Evolutionary conservation across 2,888 invertebrate species (phyloP).

Genomic region (Nymphalis c-album): DNA sequence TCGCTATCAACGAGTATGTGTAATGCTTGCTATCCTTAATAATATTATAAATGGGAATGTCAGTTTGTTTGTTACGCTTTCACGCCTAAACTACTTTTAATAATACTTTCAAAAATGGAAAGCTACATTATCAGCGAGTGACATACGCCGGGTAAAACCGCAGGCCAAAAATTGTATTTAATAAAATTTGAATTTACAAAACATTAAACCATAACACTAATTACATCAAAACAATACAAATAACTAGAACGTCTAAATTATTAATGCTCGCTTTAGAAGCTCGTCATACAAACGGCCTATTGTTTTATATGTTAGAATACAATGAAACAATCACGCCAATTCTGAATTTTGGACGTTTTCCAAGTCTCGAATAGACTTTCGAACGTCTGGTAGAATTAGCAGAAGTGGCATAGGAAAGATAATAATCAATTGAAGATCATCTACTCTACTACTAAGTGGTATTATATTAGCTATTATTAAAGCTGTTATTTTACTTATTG

Average conservation of each 20-base stretch:
- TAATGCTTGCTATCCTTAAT: too few relatives aligned
- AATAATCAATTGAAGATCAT: too few relatives aligned
- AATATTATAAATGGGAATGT: too few relatives aligned
- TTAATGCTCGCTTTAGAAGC: slow-evolving; percentile 10
- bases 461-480: not conserved
- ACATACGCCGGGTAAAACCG: too few relatives aligned
- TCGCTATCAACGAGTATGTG: too few relatives aligned
- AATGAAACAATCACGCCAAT: slow-evolving; percentile 41
- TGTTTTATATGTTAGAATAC: slow-evolving; percentile 37
- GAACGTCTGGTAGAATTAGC: slow-evolving; percentile 28
- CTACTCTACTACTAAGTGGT: not conserved
- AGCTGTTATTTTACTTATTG: too few relatives aligned
- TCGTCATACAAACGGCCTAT: slow-evolving; percentile 32
- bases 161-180: too few relatives aligned
- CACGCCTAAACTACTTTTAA: too few relatives aligned
- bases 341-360: slow-evolving; percentile 38
- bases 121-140: too few relatives aligned
- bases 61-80: too few relatives aligned
- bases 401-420: slow-evolving; percentile 3
- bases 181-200: not conserved
- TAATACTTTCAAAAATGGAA: too few relatives aligned
- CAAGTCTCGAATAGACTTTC: slow-evolving; percentile 37
- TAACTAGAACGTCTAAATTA: not conserved
- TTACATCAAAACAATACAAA: not conserved
- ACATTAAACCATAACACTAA: not conserved